phyloP scores from a whole-genome alignment of 2,113 vertebrate species.

The Zosterops borbonicus region DNA sequence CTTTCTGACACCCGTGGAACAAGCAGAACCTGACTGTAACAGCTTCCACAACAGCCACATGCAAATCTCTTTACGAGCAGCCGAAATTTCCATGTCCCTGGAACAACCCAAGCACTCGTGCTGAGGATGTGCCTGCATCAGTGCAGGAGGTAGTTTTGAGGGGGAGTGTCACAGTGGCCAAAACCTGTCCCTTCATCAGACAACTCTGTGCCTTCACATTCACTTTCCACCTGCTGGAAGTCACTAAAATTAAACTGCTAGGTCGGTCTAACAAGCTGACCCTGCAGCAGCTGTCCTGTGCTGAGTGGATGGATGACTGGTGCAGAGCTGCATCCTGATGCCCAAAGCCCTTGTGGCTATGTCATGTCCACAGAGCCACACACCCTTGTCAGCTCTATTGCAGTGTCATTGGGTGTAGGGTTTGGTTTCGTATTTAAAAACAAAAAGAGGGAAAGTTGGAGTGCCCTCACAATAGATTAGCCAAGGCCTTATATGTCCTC shows the following conservation, averaged over 20 bases:
- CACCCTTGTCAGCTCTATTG: fast-evolving
- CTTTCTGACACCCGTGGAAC: slow-evolving; percentile 61
- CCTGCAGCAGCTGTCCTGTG: fast-evolving
- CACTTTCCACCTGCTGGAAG: not conserved
- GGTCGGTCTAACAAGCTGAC: fast-evolving
- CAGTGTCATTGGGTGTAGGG: fast-evolving
- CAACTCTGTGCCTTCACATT: not conserved
- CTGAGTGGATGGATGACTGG: not conserved
- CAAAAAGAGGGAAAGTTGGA: no score
- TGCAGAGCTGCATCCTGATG: not conserved
- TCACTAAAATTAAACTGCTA: not conserved
- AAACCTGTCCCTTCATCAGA: not conserved
- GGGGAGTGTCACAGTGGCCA: fast-evolving
- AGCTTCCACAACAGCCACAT: slow-evolving; percentile 60
- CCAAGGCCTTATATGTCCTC: no score
- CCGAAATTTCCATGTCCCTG: not conserved
- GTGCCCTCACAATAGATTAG: no score
- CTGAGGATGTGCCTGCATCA: not conserved
- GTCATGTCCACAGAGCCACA: fast-evolving
- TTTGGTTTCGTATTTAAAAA: no score
- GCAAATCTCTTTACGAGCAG: slow-evolving; percentile 40
- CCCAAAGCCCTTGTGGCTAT: not conserved
- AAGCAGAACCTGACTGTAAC: slow-evolving; percentile 58
- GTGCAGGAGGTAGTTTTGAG: not conserved
- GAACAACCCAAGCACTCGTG: not conserved